Evolutionary conservation across 92 coral and sea anemone genomes (phyloP), one percentile per base, ranked within the genome.

Genomic region (Epizoanthus stellaris): DNA sequence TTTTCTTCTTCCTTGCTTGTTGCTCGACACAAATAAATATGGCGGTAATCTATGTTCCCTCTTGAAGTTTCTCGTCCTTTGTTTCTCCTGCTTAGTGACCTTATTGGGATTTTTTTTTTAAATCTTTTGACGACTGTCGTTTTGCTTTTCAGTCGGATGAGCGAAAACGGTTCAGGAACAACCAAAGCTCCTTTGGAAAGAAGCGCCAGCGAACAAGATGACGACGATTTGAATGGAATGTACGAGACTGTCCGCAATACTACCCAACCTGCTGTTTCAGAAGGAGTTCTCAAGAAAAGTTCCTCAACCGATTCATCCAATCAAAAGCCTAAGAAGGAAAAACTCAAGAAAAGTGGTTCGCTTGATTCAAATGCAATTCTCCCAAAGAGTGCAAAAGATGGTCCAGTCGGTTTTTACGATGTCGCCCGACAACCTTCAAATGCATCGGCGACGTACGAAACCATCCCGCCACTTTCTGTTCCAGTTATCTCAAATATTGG

Each of bases 351-450:
- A 64, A 79, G 60, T 62, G 23, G 58, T 64, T 79, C 83, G 43
- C 15, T 64, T 8, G 60, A 5, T 19, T 62, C 83, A 12, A 45
- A 36, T 6, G 36, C 54, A 8, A 39, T 16, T 40, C 30, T 68
- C 69, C 68, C 36, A 6, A 68, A 73, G 21, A 52, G 9, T 45
- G 6, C 15, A 13, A 45, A 64, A 40, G 83, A 64, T 11, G 61
- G 17, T 45, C 58, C 71, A n/a, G 72, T 63, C 15, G 83, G 83
- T 5, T 63, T 79, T 45, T 79, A 79, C 49, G 83, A 79, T 20
- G 43, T 79, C 30, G 83, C 83, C 13, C 13, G 12, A 70, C 58
- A 79, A 42, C 83, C 73, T 61, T n/a, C 53, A 4, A 79, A 64
- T 39, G 16, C 71, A 79, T 13, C 52, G 17, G 40, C 72, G 10